Conservation (phyloP, 2,888 invertebrate genomes). For the Carpatolechia fugitivella region DNA sequence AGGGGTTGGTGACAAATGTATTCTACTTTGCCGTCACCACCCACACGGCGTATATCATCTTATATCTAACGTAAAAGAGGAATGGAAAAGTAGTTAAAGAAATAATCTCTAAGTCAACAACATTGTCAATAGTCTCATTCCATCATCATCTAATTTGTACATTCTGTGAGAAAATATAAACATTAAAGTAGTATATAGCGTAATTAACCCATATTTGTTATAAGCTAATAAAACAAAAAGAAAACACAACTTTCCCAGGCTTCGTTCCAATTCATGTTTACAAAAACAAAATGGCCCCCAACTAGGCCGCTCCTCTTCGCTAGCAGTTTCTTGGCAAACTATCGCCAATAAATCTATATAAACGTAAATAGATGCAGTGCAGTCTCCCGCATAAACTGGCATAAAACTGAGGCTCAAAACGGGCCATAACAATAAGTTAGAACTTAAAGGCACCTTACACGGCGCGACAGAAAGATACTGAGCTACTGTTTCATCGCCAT, state of each 20-base stretch:
- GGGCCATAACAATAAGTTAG: slow-evolving; percentile 80
- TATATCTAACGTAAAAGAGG: too few relatives aligned
- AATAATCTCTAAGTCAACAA: too few relatives aligned
- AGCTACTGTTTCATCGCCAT: not conserved
- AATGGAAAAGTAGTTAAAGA: too few relatives aligned
- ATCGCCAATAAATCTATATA: slow-evolving; percentile 53
- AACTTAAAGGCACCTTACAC: slow-evolving; percentile 56
- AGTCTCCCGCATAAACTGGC: slow-evolving; percentile 40
- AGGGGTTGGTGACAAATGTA: too few relatives aligned
- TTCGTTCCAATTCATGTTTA: not conserved
- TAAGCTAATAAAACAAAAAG: too few relatives aligned
- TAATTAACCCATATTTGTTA: too few relatives aligned
- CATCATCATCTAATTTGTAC: too few relatives aligned
- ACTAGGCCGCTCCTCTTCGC: not conserved
- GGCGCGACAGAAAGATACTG: slow-evolving; percentile 25
- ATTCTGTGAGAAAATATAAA: too few relatives aligned
- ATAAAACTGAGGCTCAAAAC: slow-evolving; percentile 77
- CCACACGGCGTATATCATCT: too few relatives aligned
- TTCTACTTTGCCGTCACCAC: too few relatives aligned
- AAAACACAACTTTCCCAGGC: not conserved
- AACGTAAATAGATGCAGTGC: slow-evolving; percentile 55
- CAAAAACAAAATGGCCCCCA: not conserved
- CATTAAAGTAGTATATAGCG: too few relatives aligned
- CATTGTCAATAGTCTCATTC: too few relatives aligned
- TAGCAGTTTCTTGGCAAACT: slow-evolving; percentile 41